Conservation (phyloP, 1,140 invertebrate species). For the Holcopasites calliopsidis region DNA sequence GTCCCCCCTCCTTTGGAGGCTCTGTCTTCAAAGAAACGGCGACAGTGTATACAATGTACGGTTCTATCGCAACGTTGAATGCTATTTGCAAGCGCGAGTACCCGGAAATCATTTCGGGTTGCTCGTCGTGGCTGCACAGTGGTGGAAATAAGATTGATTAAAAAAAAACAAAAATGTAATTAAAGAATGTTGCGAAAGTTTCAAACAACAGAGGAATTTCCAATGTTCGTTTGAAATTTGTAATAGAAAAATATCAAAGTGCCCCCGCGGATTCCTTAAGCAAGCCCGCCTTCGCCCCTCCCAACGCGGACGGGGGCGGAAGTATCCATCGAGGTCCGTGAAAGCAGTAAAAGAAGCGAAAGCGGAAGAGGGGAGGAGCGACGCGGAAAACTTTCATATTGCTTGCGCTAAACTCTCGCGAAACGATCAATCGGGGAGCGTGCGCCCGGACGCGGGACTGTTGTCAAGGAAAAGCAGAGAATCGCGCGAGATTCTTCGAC, state of each 20-base stretch:
- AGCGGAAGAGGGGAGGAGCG: background rate
- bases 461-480: conserved; percentile 54
- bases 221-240: no score
- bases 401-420: conserved; percentile 45
- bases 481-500: conserved; percentile 43
- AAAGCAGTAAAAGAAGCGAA: no score
- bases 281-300: background rate
- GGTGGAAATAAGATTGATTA: no score
- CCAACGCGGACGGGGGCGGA: conserved; percentile 20
- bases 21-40: background rate
- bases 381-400: conserved; percentile 50
- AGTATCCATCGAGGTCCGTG: conserved; percentile 24
- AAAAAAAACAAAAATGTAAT: background rate
- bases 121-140: no score
- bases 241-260: no score
- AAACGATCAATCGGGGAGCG: conserved; percentile 55
- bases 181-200: no score
- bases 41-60: background rate
- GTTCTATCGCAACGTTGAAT: background rate
- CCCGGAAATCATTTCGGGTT: no score
- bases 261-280: no score
- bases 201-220: no score
- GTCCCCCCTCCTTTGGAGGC: background rate
- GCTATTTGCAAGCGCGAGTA: no score
- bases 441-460: conserved; percentile 28